Evolutionary conservation across 2,113 vertebrate species (phyloP), one percentile per base, ranked within the genome.

Genomic region (Himantopus leucocephalus): DNA sequence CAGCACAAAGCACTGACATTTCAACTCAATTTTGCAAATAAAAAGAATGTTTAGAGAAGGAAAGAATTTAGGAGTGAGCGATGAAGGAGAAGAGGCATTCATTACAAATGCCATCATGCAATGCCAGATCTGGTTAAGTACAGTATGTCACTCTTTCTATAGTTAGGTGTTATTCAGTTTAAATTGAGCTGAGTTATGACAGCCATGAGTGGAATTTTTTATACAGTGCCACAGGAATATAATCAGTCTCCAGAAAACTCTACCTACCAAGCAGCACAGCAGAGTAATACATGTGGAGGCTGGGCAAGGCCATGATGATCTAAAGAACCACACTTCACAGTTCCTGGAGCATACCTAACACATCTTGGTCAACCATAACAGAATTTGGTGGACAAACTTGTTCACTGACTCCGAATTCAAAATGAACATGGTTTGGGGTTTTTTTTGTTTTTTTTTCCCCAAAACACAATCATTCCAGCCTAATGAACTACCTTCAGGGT

Each of bases 1-100:
- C 96, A 87, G 71, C 9, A 16, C 32, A 56, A 88, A 87, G 81
- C 53, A 53, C 53, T 80, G 90, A 89, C 96, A 93, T 92, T 96
- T 95, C 90, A 92, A 90, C 95, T 68, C 85, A 93, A 88, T 96
- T 93, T 83, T 90, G 85, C 78, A 95, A 96, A 96, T 85, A 64
- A 81, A 96, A 89, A 67, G 93, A 53, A 90, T 87, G 58, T 93
- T 97, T 96, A 90, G 87, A 82, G 71, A 72, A 82, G 77, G 90
- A 62, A 90, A 82, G 90, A 15, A 39, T 21, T 27, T 77, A 59
- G 85, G 52, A 95, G 62, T 3, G 74, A 73, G 78, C 4, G 23
- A 83, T 59, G 83, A 72, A 85, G 93, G 87, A 43, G 78, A 62
- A 74, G 66, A 90, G 63, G 67, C 27, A 56, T 53, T 96, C 79